Base-by-base conservation (phyloP, 2,888 invertebrate genomes). In the Polyommatus icarus region DNA sequence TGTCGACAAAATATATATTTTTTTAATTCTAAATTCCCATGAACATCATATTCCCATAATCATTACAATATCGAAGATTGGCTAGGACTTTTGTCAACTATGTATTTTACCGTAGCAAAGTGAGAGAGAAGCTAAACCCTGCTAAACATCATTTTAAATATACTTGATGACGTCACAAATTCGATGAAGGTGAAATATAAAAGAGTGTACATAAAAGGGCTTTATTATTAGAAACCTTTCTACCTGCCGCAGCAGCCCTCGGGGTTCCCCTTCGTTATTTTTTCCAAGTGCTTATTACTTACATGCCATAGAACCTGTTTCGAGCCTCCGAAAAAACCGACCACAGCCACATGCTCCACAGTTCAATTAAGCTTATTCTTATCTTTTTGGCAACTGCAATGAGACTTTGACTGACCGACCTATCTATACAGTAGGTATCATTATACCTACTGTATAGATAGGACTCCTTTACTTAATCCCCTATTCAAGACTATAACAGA, bases 231-330 rank as follows among this genome's bases (percentile, higher is more conserved):
- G 75, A 75, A 29, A 75, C 8, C 50, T 20, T 54, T 75, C 75
- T 75, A 75, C 75, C 75, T 75, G 75, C 75, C 75, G 50, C 29
- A 54, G 15, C 29, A 7, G 75, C 75, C 75, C 54, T 54, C 75
- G 75, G 75, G 75, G 50, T 54, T 54, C 54, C 75, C 75, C 54
- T 75, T 50, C 50, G 24, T 75, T 54, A 75, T 75, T 75, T 75
- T 75, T 75, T 75, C 54, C 6, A 50, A 54, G 24, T 50, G 50
- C 75, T 75, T 75, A 75, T 75, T 75, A 75, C 29, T 54, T 75
- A 75, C 75, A 75, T 54, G 75, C 54, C 75, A 54, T 75, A 75
- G 75, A 75, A 75, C 75, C 75, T 75, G 75, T 75, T 75, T 50
- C 75, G 54, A 46, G 29, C 54, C 50, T 75, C 24, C 75, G 24